A percentile compares a stretch with the other conserved stretches of the same genome.
Conservation (phyloP, 2,888 invertebrate species). For the Spilosoma lubricipeda region DNA sequence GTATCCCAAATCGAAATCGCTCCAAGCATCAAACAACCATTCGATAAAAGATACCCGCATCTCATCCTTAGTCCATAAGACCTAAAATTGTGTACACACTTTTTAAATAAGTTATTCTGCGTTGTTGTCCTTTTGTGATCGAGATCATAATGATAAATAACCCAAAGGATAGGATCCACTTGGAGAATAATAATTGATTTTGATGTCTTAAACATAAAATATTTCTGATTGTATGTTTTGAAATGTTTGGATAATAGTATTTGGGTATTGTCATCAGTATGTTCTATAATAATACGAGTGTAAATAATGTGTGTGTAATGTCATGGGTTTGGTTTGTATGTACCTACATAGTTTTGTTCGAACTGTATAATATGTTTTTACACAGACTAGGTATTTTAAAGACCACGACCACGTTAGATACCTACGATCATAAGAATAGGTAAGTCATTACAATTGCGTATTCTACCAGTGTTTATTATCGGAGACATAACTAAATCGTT, state of each 20-base stretch:
- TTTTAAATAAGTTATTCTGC: conserved; percentile 81
- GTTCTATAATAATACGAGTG: neutral
- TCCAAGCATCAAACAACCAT: conserved; percentile 70
- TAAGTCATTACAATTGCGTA: neutral
- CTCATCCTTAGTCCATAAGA: conserved; percentile 62
- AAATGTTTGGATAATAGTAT: conserved; percentile 47
- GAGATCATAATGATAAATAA: conserved; percentile 85
- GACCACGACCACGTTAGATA: neutral
- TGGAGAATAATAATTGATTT: conserved; percentile 84
- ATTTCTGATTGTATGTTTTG: conserved; percentile 66
- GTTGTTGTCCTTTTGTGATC: conserved; percentile 82
- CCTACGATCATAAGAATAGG: neutral
- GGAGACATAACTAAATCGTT: neutral
- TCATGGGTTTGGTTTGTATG: neutral
- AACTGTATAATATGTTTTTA: neutral
- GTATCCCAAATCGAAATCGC: conserved; percentile 86
- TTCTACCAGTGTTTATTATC: neutral
- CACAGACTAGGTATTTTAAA: neutral
- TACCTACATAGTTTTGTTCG: neutral
- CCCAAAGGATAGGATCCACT: conserved; percentile 80
- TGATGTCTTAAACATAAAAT: conserved; percentile 84
- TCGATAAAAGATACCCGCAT: conserved; percentile 61
- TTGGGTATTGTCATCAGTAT: neutral
- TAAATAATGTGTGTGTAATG: no score
- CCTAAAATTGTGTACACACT: conserved; percentile 61